A percentile compares a stretch with the other conserved stretches of the same genome.
Conservation (phyloP, 1,140 invertebrate species). For the Doryteuthis pealeii region DNA sequence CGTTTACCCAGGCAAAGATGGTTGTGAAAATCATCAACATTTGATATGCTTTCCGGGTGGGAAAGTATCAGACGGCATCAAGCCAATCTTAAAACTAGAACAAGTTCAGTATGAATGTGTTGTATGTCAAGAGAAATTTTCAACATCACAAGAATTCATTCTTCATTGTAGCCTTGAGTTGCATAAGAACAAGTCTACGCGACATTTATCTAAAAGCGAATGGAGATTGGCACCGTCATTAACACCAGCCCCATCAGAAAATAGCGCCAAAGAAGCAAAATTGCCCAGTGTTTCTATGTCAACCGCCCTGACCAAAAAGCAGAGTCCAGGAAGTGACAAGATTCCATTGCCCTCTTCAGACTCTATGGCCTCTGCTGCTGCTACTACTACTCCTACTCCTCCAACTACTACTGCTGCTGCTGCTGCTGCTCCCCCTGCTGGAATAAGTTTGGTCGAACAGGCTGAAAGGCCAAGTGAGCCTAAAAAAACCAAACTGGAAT, state of each 20-base stretch:
- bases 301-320: neutral
- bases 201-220: constrained; percentile 23
- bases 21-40: constrained; percentile 73
- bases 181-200: constrained; percentile 46
- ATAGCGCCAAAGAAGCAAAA: neutral
- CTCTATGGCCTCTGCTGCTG: neutral
- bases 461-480: neutral
- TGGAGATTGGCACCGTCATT: constrained; percentile 13
- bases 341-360: neutral
- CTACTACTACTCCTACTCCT: too few species aligned
- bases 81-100: constrained; percentile 58
- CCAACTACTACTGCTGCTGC: too few species aligned
- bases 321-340: neutral
- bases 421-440: too few species aligned
- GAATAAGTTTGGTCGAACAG: neutral
- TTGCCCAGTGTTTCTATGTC: neutral
- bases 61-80: constrained; percentile 60
- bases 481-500: constrained; percentile 3
- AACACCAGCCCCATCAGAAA: constrained; percentile 12
- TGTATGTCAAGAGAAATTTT: constrained; percentile 66
- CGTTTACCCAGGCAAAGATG: constrained; percentile 75
- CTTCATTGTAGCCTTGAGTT: constrained; percentile 68
- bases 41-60: constrained; percentile 66
- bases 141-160: constrained; percentile 65
- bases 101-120: constrained; percentile 72